A percentile compares a stretch with the other conserved stretches of the same genome.
Evolutionary conservation across 2,888 invertebrate genomes (phyloP).

Genomic region (Drosophila cognata): DNA sequence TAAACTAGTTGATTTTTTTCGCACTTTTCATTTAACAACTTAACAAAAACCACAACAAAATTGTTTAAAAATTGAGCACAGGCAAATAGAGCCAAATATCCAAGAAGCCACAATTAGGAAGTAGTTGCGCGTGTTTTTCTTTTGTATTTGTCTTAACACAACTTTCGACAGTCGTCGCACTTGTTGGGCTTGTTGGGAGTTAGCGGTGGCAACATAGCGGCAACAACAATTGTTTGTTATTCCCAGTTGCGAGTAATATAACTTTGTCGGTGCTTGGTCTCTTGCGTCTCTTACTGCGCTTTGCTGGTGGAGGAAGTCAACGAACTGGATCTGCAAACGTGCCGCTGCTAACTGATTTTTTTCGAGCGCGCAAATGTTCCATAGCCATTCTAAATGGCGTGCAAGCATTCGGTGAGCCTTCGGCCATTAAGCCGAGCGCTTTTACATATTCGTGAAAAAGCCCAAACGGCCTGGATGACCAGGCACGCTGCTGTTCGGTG

Average conservation of each 20-base stretch:
- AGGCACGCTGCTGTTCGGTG: neutral
- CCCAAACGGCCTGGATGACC: neutral
- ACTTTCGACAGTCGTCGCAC: slow-evolving; percentile 24
- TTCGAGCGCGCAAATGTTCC: slow-evolving; percentile 3
- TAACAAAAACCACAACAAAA: slow-evolving; percentile 45
- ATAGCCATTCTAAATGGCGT: neutral
- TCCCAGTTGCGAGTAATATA: neutral
- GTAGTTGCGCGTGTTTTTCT: slow-evolving; percentile 31
- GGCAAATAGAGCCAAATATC: slow-evolving; percentile 19
- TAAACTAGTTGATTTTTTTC: neutral
- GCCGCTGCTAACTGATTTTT: slow-evolving; percentile 54
- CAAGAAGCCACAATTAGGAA: neutral
- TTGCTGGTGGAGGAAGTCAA: slow-evolving; percentile 22
- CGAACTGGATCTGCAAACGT: slow-evolving; percentile 57
- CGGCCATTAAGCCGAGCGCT: neutral
- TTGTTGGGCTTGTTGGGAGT: slow-evolving; percentile 9
- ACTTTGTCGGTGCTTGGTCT: slow-evolving; percentile 1
- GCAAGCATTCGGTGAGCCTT: neutral
- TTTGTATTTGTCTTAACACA: slow-evolving; percentile 40
- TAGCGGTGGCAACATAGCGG: neutral
- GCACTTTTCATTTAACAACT: slow-evolving; percentile 33
- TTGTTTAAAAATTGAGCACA: neutral
- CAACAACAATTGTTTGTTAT: neutral
- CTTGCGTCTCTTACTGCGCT: neutral
- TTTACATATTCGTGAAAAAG: neutral